Conservation (phyloP, 2,113 vertebrate species). For the Holacanthus passer region DNA sequence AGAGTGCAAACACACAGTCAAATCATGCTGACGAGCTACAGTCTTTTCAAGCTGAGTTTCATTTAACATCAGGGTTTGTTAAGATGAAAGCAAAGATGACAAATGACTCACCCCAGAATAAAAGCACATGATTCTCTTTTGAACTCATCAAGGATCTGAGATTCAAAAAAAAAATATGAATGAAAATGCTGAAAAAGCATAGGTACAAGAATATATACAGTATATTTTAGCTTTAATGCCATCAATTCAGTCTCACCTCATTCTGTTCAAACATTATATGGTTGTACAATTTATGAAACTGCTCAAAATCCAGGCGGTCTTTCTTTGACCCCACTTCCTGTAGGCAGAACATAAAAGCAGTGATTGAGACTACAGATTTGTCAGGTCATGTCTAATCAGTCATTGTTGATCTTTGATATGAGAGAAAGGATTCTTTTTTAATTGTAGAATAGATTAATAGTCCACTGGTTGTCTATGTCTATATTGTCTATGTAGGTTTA, state of each 20-base stretch:
- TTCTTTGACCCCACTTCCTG: conserved; percentile 92
- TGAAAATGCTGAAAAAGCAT: not conserved
- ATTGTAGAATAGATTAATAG: not conserved
- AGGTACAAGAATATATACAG: not conserved
- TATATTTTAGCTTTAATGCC: not conserved
- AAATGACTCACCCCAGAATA: conserved; percentile 91
- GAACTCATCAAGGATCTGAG: conserved; percentile 95
- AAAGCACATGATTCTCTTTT: conserved; percentile 94
- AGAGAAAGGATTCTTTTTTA: not conserved
- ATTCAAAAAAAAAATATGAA: not conserved
- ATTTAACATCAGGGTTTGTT: not conserved
- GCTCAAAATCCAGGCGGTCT: conserved; percentile 94
- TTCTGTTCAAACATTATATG: conserved; percentile 97
- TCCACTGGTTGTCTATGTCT: not conserved
- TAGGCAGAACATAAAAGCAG: conserved; percentile 17
- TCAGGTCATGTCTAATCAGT: too few species aligned
- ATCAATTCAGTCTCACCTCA: conserved; percentile 79
- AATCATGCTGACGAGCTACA: not conserved
- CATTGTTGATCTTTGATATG: not conserved
- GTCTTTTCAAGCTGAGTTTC: not conserved
- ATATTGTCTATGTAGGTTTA: not conserved
- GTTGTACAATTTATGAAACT: conserved; percentile 98
- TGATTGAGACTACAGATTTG: rapidly evolving
- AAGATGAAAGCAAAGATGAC: not conserved
- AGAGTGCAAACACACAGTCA: conserved; percentile 10